A percentile compares a stretch with the other conserved stretches of the same genome.
Conservation (phyloP, 2,797 vertebrate species). For the Onychomys arenicola region DNA sequence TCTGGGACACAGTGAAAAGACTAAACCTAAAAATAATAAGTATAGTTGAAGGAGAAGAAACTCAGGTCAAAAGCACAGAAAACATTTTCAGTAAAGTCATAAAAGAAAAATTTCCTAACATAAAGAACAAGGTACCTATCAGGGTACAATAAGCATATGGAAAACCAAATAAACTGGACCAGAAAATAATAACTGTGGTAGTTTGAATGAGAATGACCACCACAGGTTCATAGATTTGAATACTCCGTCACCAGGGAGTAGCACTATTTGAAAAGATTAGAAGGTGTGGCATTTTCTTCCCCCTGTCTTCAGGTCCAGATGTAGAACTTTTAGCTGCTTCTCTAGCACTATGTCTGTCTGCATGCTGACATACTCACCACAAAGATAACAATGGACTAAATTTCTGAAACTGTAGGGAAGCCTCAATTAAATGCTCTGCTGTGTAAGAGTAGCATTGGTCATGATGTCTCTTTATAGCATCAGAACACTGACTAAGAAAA, state of each 20-base stretch:
- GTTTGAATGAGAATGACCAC: not conserved
- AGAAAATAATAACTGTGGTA: not conserved
- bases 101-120: not conserved
- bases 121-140: not conserved
- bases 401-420: not conserved
- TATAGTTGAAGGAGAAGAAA: not conserved
- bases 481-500: not conserved
- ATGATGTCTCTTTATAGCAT: not conserved
- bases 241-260: not conserved
- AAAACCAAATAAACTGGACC: not conserved
- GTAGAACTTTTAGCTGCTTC: not conserved
- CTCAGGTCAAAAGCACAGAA: not conserved
- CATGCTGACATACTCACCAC: not conserved
- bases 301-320: not conserved
- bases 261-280: not conserved
- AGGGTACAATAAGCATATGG: not conserved
- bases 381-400: not conserved
- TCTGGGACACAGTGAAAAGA: not conserved
- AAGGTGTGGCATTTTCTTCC: not conserved
- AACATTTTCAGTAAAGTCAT: not conserved
- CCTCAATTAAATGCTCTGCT: not conserved
- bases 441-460: not conserved
- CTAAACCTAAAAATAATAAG: not conserved
- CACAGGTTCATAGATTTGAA: not conserved
- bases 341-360: not conserved